phyloP scores from a whole-genome alignment of 2,113 vertebrate species.

The Trachemys scripta region DNA sequence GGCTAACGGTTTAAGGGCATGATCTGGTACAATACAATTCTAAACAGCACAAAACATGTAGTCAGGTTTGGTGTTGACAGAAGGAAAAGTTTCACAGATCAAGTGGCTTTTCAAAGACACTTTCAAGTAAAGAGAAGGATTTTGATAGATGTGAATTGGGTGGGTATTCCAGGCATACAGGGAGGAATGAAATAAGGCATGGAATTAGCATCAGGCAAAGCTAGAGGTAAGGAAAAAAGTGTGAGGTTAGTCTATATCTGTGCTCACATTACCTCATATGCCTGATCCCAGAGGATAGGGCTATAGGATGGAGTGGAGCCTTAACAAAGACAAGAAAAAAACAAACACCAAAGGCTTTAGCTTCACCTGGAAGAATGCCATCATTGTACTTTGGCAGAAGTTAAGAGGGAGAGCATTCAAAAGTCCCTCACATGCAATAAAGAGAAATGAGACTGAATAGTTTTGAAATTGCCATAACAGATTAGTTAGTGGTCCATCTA shows the following conservation, averaged over 20 bases:
- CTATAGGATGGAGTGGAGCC: not conserved
- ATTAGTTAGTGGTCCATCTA: not conserved
- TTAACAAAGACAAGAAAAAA: not conserved
- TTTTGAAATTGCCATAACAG: not conserved
- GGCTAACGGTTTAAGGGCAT: not conserved
- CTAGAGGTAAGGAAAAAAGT: not conserved
- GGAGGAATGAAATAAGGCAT: not conserved
- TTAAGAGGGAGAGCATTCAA: not conserved
- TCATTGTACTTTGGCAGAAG: not conserved
- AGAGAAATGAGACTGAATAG: fast-evolving
- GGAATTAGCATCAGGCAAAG: not conserved
- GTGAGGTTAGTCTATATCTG: not conserved
- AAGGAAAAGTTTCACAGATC: not conserved
- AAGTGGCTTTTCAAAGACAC: not conserved
- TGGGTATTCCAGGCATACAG: not conserved
- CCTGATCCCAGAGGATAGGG: too few species aligned
- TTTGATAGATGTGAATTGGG: not conserved
- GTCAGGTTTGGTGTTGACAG: not conserved
- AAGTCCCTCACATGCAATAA: fast-evolving
- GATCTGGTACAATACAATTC: not conserved
- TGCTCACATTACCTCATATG: not conserved
- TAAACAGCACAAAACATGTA: not conserved
- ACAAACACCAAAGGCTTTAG: fast-evolving
- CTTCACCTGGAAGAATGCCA: not conserved
- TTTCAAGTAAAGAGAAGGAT: not conserved